A percentile compares a stretch with the other conserved stretches of the same genome.
phyloP scores from a whole-genome alignment of 2,797 vertebrate genomes.

The Discoglossus pictus region DNA sequence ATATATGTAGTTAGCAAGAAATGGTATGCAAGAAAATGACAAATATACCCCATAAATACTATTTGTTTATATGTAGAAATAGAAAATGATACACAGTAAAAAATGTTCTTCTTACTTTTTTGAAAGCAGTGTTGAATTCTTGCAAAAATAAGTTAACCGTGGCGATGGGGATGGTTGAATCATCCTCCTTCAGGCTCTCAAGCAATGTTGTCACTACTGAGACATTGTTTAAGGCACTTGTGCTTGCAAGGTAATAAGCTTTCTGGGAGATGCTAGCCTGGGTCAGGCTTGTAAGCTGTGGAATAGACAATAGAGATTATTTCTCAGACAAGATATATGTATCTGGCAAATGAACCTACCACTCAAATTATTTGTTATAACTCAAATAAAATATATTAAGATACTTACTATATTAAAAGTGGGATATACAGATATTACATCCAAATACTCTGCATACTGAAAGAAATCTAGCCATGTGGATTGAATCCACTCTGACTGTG shows the following conservation, averaged over 20 bases:
- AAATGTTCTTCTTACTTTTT: too few species aligned
- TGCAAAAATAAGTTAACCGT: too few species aligned
- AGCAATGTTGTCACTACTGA: conserved; percentile 30
- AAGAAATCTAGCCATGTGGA: conserved; percentile 45
- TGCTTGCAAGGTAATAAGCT: background rate
- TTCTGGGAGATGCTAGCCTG: conserved; percentile 25
- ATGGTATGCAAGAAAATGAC: too few species aligned
- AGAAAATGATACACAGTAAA: too few species aligned
- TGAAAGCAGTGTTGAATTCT: too few species aligned
- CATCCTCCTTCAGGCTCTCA: conserved; percentile 10
- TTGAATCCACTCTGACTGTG: conserved; percentile 16
- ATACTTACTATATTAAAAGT: conserved; percentile 29
- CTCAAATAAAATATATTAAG: too few species aligned
- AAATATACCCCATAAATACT: too few species aligned
- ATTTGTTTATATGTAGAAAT: too few species aligned
- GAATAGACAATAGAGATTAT: background rate
- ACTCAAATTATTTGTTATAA: too few species aligned
- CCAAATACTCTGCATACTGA: background rate
- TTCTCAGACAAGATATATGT: too few species aligned
- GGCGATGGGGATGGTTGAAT: background rate
- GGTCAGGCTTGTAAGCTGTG: background rate
- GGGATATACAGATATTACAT: conserved; percentile 15
- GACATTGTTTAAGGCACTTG: conserved; percentile 30
- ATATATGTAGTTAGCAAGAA: too few species aligned
- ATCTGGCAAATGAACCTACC: background rate